Evolutionary conservation across 2,797 vertebrate genomes (phyloP).

Genomic region (Dendrocincla tyrannina): DNA sequence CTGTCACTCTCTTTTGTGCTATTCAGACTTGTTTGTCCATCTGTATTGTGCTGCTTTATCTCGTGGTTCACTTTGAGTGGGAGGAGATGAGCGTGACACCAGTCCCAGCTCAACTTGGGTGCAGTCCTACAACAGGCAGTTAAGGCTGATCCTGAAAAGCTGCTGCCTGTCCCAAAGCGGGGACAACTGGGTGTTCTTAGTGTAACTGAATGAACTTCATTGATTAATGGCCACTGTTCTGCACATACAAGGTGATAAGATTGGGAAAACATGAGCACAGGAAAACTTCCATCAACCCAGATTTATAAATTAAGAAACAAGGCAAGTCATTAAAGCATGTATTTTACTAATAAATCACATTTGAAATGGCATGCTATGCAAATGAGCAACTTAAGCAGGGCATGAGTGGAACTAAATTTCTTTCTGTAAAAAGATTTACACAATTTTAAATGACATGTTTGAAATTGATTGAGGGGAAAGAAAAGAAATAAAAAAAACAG

Average conservation of each 20-base stretch:
- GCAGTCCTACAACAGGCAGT: not conserved
- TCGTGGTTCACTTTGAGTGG: accelerated
- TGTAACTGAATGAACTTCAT: accelerated
- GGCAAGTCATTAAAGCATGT: not conserved
- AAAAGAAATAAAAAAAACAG: not conserved
- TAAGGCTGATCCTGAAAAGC: not conserved
- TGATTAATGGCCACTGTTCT: not conserved
- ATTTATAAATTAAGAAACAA: not conserved
- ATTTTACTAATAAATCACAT: not conserved
- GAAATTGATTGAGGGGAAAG: not conserved
- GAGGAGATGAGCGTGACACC: not conserved
- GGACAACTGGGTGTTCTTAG: not conserved
- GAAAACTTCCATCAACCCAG: not conserved
- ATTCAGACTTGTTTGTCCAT: not conserved
- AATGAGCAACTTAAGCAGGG: not conserved
- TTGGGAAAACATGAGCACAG: not conserved
- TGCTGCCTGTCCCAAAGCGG: accelerated
- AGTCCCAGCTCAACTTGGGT: not conserved
- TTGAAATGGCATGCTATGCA: not conserved
- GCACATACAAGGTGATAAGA: not conserved
- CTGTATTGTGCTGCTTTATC: not conserved
- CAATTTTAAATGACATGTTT: not conserved
- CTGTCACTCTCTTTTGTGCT: not conserved
- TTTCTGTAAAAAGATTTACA: not conserved
- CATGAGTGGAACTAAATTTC: not conserved